These are phyloP conservation scores for Scelioninae gen. 2 DNA, from an alignment of 2,888 invertebrate species.

Conservation along the genomic window DNA sequence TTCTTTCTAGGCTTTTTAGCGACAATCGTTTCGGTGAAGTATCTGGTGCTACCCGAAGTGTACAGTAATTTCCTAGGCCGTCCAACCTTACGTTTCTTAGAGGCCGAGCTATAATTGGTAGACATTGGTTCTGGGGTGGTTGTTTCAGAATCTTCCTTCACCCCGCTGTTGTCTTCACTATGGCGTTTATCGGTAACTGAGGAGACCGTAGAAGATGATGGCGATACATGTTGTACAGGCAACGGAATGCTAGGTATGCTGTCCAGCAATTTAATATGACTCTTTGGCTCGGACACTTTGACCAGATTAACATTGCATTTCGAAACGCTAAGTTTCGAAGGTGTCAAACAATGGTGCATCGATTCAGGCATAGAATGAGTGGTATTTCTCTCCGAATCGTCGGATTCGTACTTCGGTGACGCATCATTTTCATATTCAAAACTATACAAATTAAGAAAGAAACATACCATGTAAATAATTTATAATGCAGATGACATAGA, in stretches of 20 bases:
- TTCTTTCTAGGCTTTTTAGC: constrained; percentile 89
- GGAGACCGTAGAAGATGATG: constrained; percentile 65
- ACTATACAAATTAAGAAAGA: too few relatives aligned
- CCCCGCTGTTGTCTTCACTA: constrained; percentile 66
- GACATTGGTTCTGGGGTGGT: constrained; percentile 67
- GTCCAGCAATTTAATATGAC: constrained; percentile 72
- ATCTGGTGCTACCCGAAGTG: constrained; percentile 77
- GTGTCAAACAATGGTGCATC: constrained; percentile 47
- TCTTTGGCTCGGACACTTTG: constrained; percentile 70
- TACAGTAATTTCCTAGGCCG: constrained; percentile 84
- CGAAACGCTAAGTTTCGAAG: constrained; percentile 66
- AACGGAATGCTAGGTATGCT: constrained; percentile 72
- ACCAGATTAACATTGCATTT: constrained; percentile 72
- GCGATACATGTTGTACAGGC: constrained; percentile 66
- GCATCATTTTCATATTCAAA: constrained; percentile 60
- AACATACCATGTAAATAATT: too few relatives aligned
- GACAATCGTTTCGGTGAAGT: constrained; percentile 86
- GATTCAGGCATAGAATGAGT: constrained; percentile 55
- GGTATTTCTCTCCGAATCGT: constrained; percentile 63
- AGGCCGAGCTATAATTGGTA: constrained; percentile 72
- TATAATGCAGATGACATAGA: too few relatives aligned
- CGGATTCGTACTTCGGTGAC: constrained; percentile 55
- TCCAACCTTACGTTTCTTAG: constrained; percentile 89
- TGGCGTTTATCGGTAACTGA: constrained; percentile 62
- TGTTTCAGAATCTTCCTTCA: constrained; percentile 66